Evolutionary conservation across 2,888 invertebrate species (phyloP).

Genomic region (Idaea biselata): DNA sequence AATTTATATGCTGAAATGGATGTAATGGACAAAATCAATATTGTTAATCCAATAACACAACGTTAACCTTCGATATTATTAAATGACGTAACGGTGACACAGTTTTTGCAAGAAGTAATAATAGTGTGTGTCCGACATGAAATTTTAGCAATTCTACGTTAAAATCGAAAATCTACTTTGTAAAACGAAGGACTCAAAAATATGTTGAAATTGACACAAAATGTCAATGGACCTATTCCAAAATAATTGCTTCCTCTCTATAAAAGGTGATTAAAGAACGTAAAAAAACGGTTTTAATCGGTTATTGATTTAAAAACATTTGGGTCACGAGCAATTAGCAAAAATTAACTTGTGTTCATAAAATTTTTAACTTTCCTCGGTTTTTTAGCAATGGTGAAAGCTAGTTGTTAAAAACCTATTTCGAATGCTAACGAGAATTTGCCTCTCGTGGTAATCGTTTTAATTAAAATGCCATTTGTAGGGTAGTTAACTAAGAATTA

Average conservation of each 20-base stretch:
- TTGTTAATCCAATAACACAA: too few relatives aligned
- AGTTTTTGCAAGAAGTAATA: too few relatives aligned
- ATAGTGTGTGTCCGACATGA: too few relatives aligned
- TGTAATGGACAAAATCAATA: too few relatives aligned
- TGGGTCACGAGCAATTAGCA: conserved; percentile 19
- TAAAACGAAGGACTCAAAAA: not conserved
- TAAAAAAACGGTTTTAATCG: conserved; percentile 15
- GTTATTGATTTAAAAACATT: conserved; percentile 13
- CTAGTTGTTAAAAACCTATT: not conserved
- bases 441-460: not conserved
- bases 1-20: too few relatives aligned
- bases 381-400: not conserved
- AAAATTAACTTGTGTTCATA: conserved; percentile 8
- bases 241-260: not conserved
- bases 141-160: too few relatives aligned
- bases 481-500: not conserved
- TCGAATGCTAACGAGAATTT: not conserved
- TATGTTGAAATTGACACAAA: not conserved
- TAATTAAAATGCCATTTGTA: not conserved
- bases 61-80: too few relatives aligned
- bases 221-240: not conserved
- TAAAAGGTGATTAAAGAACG: not conserved
- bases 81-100: too few relatives aligned
- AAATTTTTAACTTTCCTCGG: conserved; percentile 1
- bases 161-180: too few relatives aligned